A percentile compares a stretch with the other conserved stretches of the same genome.
These are phyloP conservation scores for Megaceryle torquata DNA, from an alignment of 2,113 vertebrate species.

Conservation along the genomic window DNA sequence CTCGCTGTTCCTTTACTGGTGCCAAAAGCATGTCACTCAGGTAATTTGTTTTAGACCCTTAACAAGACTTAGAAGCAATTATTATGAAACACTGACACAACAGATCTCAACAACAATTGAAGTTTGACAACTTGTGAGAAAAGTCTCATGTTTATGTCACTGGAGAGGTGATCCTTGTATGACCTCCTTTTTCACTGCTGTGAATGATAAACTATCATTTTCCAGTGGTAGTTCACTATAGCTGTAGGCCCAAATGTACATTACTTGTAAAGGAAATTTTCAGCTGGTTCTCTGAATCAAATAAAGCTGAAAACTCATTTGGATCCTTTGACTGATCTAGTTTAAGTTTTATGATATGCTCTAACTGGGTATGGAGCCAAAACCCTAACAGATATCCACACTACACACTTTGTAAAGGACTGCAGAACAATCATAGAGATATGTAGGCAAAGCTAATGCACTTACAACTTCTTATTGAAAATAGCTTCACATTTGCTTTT, in stretches of 20 bases:
- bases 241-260: constrained; percentile 28
- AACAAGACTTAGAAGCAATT: constrained; percentile 69
- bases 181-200: constrained; percentile 55
- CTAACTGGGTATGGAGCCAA: neutral
- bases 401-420: neutral
- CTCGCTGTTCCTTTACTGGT: neutral
- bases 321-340: constrained; percentile 1
- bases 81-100: constrained; percentile 69
- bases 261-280: constrained; percentile 28
- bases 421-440: neutral
- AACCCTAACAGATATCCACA: neutral
- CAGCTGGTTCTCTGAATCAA: constrained; percentile 36
- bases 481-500: neutral
- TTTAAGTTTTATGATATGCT: neutral
- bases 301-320: constrained; percentile 19
- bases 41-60: constrained; percentile 66
- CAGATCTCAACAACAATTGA: constrained; percentile 66
- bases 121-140: constrained; percentile 66
- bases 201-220: constrained; percentile 49
- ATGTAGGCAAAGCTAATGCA: neutral
- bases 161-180: constrained; percentile 60
- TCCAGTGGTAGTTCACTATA: neutral
- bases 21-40: constrained; percentile 61
- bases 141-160: constrained; percentile 65
- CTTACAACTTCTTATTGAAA: neutral